A percentile compares a stretch with the other conserved stretches of the same genome.
phyloP scores from a whole-genome alignment of 1,140 invertebrate species.

The Nautilus pompilius region DNA sequence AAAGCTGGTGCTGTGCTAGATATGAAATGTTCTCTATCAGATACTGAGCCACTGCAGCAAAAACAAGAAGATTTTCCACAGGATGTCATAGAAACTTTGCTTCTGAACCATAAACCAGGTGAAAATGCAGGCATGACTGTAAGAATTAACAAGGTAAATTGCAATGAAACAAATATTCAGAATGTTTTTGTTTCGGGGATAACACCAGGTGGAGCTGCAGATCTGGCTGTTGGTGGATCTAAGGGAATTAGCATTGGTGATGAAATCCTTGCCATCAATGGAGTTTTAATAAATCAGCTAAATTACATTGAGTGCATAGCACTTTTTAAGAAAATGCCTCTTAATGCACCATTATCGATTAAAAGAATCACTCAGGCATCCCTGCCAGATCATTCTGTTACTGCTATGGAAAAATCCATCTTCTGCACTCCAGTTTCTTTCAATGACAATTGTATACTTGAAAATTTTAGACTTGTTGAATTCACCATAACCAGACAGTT shows the following conservation, averaged over 20 bases:
- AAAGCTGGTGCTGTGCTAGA: no score
- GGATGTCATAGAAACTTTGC: conserved; percentile 60
- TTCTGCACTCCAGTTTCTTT: not conserved
- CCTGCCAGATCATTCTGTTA: conserved; percentile 7
- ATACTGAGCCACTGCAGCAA: no score
- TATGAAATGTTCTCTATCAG: no score
- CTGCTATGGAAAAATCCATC: not conserved
- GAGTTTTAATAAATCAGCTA: conserved; percentile 70
- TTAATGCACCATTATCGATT: conserved; percentile 32
- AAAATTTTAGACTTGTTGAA: conserved; percentile 26
- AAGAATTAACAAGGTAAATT: conserved; percentile 83
- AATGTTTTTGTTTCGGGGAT: conserved; percentile 84
- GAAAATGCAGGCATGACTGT: conserved; percentile 86
- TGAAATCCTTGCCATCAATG: conserved; percentile 83
- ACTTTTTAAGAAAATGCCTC: conserved; percentile 53
- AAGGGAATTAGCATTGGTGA: conserved; percentile 68
- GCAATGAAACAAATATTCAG: conserved; percentile 65
- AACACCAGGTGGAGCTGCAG: conserved; percentile 80
- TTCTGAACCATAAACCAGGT: conserved; percentile 75
- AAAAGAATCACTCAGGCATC: conserved; percentile 14
- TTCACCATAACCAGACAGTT: conserved; percentile 26
- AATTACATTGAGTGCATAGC: conserved; percentile 86
- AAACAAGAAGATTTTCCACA: no score
- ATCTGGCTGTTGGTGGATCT: conserved; percentile 72
- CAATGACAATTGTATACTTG: conserved; percentile 11